A percentile compares a stretch with the other conserved stretches of the same genome.
Evolutionary conservation across 2,888 invertebrate genomes (phyloP).

Genomic region (Cerastoderma edule): DNA sequence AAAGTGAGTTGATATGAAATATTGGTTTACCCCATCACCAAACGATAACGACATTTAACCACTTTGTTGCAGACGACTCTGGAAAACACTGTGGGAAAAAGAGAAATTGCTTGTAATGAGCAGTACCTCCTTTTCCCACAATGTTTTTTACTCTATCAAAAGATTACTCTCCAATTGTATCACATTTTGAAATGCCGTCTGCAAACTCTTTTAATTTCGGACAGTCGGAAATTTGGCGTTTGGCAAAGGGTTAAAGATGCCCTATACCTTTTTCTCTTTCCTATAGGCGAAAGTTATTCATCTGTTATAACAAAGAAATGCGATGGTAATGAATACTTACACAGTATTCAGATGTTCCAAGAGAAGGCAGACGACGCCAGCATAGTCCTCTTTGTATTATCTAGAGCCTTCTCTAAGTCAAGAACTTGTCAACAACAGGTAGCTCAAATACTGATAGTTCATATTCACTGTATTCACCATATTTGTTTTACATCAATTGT

Average conservation of each 20-base stretch:
- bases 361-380: slow-evolving; percentile 82
- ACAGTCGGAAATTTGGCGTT: neutral
- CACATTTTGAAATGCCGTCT: neutral
- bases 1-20: too few species aligned
- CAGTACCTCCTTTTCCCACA: neutral
- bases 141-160: neutral
- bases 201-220: neutral
- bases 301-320: slow-evolving; percentile 6
- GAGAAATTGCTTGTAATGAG: neutral
- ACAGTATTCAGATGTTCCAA: slow-evolving; percentile 72
- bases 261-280: neutral
- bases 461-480: too few species aligned
- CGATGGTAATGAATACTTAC: slow-evolving; percentile 7
- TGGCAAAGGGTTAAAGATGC: too few species aligned
- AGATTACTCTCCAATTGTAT: neutral
- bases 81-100: too few species aligned
- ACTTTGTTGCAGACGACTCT: too few species aligned
- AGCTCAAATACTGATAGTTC: too few species aligned
- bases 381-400: slow-evolving; percentile 79
- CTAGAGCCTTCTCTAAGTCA: slow-evolving; percentile 77
- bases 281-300: slow-evolving; percentile 11
- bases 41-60: too few species aligned
- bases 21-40: too few species aligned
- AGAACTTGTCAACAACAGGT: slow-evolving; percentile 81
- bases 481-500: too few species aligned